Conservation (phyloP, 1,140 invertebrate genomes). For the Microplitis demolitor region DNA sequence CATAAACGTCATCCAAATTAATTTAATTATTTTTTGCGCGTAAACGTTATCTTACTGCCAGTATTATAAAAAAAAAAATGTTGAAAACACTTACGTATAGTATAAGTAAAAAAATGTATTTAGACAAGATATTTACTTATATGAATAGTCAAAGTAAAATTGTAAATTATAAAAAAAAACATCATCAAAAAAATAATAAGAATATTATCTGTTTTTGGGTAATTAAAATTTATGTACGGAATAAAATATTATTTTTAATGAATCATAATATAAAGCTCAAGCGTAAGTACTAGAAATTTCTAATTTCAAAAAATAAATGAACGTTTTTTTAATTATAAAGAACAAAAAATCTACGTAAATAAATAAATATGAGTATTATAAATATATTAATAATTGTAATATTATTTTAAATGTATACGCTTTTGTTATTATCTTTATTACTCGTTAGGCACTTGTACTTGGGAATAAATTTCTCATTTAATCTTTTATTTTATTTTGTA, state of each 20-base stretch:
- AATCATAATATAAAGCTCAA: background rate
- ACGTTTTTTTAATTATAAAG: background rate
- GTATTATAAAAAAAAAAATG: background rate
- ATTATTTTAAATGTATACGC: background rate
- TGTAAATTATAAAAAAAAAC: too few relatives aligned
- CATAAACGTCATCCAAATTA: too few relatives aligned
- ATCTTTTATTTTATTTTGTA: background rate
- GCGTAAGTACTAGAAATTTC: conserved; percentile 35
- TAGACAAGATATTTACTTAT: background rate
- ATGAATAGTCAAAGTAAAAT: background rate
- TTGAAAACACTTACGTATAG: conserved; percentile 47
- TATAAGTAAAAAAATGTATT: background rate
- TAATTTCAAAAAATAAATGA: conserved; percentile 37
- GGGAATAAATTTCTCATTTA: background rate
- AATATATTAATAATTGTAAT: background rate
- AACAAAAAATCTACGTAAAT: background rate
- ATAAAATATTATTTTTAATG: too few relatives aligned
- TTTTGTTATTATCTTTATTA: background rate
- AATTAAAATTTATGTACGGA: too few relatives aligned
- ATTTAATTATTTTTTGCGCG: background rate
- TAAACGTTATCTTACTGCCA: background rate
- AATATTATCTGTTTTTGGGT: too few relatives aligned
- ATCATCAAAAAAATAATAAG: too few relatives aligned
- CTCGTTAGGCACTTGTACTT: conserved; percentile 15
- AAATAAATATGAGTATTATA: conserved; percentile 9